Percentiles rank a stretch among this genome's conserved stretches.
These are phyloP conservation scores for Bhutanitis thaidina DNA, from an alignment of 2,888 invertebrate genomes.

Conservation along the genomic window DNA sequence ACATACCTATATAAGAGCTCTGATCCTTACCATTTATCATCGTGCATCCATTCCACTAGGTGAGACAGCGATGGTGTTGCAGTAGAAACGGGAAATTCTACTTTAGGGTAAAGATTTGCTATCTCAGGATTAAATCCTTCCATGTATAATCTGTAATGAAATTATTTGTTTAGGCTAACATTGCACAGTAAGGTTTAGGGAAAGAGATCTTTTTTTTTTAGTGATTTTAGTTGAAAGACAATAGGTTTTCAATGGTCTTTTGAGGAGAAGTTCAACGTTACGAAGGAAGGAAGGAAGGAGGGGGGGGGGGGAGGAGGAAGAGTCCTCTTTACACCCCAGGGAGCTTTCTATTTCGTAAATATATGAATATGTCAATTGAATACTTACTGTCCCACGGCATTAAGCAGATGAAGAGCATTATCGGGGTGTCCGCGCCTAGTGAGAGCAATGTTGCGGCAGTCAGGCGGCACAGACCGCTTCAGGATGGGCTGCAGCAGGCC, in stretches of 20 bases:
- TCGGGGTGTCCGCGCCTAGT: slow-evolving; percentile 84
- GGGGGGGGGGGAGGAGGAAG: no score
- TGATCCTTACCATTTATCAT: slow-evolving; percentile 80
- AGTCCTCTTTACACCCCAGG: no score
- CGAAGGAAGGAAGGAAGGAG: no score
- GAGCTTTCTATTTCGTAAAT: no score
- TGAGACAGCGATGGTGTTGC: slow-evolving; percentile 91
- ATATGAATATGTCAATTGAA: no score
- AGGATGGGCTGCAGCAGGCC: slow-evolving; percentile 90
- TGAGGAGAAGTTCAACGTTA: no score
- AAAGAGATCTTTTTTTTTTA: no score
- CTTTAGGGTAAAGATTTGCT: slow-evolving; percentile 84
- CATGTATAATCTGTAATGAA: not conserved
- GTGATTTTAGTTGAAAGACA: no score
- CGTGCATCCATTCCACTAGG: slow-evolving; percentile 90
- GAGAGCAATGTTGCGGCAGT: slow-evolving; percentile 83
- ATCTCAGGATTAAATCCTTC: slow-evolving; percentile 84
- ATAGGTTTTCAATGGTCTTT: no score
- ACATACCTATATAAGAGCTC: no score
- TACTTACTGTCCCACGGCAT: slow-evolving; percentile 72
- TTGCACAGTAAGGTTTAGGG: no score
- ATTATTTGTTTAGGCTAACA: not conserved
- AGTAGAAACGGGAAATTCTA: slow-evolving; percentile 88
- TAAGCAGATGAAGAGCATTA: slow-evolving; percentile 73
- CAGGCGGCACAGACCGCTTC: slow-evolving; percentile 82